Evolutionary conservation across 2,888 invertebrate species (phyloP), one percentile per base, ranked within the genome.

Genomic region (Harpalus rufipes): DNA sequence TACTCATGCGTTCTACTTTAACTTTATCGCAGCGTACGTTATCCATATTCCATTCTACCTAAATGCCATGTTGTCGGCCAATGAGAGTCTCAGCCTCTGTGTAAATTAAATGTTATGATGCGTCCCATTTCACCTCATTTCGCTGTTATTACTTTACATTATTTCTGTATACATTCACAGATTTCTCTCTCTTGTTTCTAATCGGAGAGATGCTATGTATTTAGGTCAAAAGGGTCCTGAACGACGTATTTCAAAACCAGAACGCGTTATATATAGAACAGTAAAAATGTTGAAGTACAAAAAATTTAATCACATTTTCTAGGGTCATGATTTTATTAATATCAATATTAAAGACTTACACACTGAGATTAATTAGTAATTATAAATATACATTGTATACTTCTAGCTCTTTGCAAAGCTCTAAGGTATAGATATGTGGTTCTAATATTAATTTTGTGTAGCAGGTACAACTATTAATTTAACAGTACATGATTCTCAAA

Each of bases 31-130:
- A 41, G 14, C 63, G 63, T 63, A 63, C 63, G 21, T 63, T 63
- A 63, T 39, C 68, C 68, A 63, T 63, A 63, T 25, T 63, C 63
- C 25, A 41, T 68, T 68, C 68, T 68, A 14, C 68, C 14, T 68
- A 68, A 68, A 68, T 68, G n/a, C 39, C 12, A 39, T n/a, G 39
- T 32, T 68, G n/a, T 68, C 32, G 68, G n/a, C 68, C n/a, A 68
- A 68, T 68, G 68, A n/a, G 25, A 25, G 4, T 14, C 32, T 39
- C 32, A 68, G 68, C 39, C 39, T 68, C 7, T 12, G 32, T 68
- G 68, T 68, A 68, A 68, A 68, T 68, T 68, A 68, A 68, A 68
- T 68, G 68, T 68, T 68, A 68, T 68, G 68, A 68, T 68, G 68
- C 68, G 25, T 25, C 12, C 68, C 32, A 32, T 68, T 39, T 68